Conservation (phyloP, 2,797 vertebrate genomes). For the Smutsia gigantea region DNA sequence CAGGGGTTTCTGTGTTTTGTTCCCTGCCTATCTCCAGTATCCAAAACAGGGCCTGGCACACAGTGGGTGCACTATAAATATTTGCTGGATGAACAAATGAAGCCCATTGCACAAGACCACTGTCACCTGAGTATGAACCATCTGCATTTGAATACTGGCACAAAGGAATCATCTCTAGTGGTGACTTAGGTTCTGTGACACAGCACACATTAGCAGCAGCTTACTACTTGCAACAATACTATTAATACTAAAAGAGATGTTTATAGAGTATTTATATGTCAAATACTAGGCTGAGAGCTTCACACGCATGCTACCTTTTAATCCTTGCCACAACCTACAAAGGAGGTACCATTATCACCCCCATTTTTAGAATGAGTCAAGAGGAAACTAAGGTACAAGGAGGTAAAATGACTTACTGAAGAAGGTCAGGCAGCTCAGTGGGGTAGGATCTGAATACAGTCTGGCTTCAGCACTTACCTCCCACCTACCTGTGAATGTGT, state of each 20-base stretch:
- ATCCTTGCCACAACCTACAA: neutral
- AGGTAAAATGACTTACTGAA: neutral
- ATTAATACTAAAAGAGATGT: neutral
- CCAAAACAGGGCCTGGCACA: neutral
- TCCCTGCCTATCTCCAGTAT: neutral
- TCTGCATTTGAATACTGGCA: fast-evolving
- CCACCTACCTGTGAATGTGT: neutral
- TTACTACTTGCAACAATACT: neutral
- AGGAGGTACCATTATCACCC: fast-evolving
- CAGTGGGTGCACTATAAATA: neutral
- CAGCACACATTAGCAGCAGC: neutral
- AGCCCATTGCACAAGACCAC: neutral
- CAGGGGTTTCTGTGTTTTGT: neutral
- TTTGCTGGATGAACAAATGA: neutral
- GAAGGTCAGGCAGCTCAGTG: neutral
- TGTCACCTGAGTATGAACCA: neutral
- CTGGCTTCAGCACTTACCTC: no score
- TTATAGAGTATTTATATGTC: neutral
- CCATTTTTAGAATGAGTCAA: neutral
- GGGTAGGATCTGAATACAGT: fast-evolving
- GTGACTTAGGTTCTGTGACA: neutral
- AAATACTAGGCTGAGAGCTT: neutral
- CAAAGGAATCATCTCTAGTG: neutral
- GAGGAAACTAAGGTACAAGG: neutral
- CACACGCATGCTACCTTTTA: no score